phyloP scores from a whole-genome alignment of 2,888 invertebrate species.

The Cyrtodaria siliqua region DNA sequence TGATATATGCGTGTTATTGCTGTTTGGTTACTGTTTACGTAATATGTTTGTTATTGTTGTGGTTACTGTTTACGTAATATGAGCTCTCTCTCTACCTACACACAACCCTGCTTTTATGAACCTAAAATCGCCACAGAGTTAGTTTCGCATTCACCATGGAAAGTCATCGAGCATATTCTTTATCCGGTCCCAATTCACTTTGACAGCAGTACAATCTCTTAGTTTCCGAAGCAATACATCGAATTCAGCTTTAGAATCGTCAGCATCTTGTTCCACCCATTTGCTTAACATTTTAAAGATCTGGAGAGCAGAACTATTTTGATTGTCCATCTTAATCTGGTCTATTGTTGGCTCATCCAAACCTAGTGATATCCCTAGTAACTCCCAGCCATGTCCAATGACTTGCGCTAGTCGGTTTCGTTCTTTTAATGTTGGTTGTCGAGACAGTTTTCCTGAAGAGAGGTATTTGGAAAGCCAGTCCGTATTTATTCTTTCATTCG shows the following conservation, averaged over 20 bases:
- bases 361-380: conserved; percentile 26
- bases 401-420: conserved; percentile 12
- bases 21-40: no score
- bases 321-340: conserved; percentile 21
- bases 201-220: background rate
- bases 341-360: conserved; percentile 13
- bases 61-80: no score
- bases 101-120: no score
- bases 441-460: background rate
- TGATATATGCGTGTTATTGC: no score
- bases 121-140: no score
- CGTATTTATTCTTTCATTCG: no score
- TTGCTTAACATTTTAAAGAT: conserved; percentile 12
- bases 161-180: no score
- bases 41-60: no score
- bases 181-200: no score
- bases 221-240: conserved; percentile 8
- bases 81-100: no score
- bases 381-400: conserved; percentile 30
- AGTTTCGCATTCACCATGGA: conserved; percentile 65
- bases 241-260: conserved; percentile 3
- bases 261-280: conserved; percentile 4
- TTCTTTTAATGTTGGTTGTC: background rate
- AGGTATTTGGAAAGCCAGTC: background rate
- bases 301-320: conserved; percentile 13